Conservation (phyloP, 2,113 vertebrate genomes). For the Lipophrys pholis region DNA sequence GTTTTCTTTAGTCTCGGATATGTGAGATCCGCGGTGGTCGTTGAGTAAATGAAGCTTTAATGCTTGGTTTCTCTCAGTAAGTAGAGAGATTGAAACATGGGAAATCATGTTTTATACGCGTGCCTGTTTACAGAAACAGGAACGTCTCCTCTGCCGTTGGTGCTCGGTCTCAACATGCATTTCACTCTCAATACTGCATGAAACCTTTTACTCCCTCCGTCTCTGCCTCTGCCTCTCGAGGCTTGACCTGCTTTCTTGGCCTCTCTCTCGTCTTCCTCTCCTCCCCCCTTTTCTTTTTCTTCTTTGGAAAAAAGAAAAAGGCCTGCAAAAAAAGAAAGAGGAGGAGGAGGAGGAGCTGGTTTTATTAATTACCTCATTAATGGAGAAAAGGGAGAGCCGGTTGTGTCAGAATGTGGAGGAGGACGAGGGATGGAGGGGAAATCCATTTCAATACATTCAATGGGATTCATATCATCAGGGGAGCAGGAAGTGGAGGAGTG, state of each 20-base stretch:
- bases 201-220: constrained; percentile 12
- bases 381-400: constrained; percentile 37
- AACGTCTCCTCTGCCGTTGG: neutral
- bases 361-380: constrained; percentile 72
- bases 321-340: neutral
- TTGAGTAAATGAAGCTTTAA: too few relatives aligned
- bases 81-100: too few relatives aligned
- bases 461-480: constrained; percentile 31
- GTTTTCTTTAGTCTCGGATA: too few relatives aligned
- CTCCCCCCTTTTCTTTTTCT: constrained; percentile 12
- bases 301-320: constrained; percentile 1
- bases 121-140: neutral
- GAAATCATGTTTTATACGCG: neutral
- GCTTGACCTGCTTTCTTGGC: constrained; percentile 67
- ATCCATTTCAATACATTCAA: constrained; percentile 31
- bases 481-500: constrained; percentile 4
- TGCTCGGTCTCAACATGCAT: neutral
- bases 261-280: constrained; percentile 42
- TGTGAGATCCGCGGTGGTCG: too few relatives aligned
- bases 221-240: constrained; percentile 34
- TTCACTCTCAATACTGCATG: neutral
- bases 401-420: constrained; percentile 41
- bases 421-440: constrained; percentile 4
- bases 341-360: constrained; percentile 31
- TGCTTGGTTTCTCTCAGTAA: too few relatives aligned